phyloP scores from a whole-genome alignment of 2,113 vertebrate species.

The Larimichthys polyactis region DNA sequence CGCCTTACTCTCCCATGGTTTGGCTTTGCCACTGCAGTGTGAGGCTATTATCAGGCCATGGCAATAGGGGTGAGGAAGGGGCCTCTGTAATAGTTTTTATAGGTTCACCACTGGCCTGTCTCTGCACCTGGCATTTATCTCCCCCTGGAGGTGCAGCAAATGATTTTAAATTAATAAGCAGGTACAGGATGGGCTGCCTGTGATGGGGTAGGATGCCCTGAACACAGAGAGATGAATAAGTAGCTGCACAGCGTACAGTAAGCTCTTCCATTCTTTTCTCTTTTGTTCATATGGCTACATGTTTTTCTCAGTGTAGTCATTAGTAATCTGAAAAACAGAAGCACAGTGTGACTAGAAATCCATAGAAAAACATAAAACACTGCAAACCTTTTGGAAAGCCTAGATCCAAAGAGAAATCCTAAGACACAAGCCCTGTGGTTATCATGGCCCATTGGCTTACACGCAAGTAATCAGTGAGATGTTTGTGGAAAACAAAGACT shows the following conservation, averaged over 20 bases:
- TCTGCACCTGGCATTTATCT: slow-evolving; percentile 85
- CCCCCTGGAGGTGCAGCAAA: slow-evolving; percentile 82
- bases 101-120: slow-evolving; percentile 83
- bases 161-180: slow-evolving; percentile 87
- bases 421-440: slow-evolving; percentile 2
- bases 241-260: slow-evolving; percentile 28
- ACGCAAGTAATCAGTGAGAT: slow-evolving; percentile 33
- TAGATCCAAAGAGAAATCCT: slow-evolving; percentile 6
- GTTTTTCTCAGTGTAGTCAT: slow-evolving; percentile 13
- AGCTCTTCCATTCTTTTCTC: slow-evolving; percentile 12
- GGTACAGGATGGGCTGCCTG: slow-evolving; percentile 70
- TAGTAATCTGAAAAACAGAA: slow-evolving; percentile 11
- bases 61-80: slow-evolving; percentile 82
- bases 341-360: slow-evolving; percentile 7
- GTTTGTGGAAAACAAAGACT: slow-evolving; percentile 29
- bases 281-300: slow-evolving; percentile 16
- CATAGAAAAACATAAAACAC: slow-evolving; percentile 20
- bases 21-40: slow-evolving; percentile 72
- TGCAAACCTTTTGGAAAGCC: not conserved
- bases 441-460: slow-evolving; percentile 20
- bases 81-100: slow-evolving; percentile 86
- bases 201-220: slow-evolving; percentile 57
- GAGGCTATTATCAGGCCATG: slow-evolving; percentile 83
- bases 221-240: slow-evolving; percentile 65
- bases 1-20: slow-evolving; percentile 69